phyloP scores from a whole-genome alignment of 2,113 vertebrate species.

The Campylorhamphus procurvoides region DNA sequence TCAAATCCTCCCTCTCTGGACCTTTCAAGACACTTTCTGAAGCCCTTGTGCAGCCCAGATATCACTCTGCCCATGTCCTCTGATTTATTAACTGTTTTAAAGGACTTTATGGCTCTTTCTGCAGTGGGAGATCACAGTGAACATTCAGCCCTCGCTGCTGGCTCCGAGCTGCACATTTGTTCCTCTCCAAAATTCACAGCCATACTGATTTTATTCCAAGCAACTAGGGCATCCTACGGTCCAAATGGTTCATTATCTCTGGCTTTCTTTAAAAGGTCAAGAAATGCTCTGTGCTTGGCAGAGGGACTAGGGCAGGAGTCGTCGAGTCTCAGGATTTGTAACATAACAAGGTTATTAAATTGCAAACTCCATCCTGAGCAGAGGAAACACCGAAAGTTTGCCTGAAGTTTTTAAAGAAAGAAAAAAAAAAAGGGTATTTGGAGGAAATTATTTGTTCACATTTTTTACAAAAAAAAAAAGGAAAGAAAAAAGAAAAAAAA shows the following conservation, averaged over 20 bases:
- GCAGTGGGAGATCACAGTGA: background rate
- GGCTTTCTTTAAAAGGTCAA: constrained; percentile 61
- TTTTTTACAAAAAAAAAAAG: background rate
- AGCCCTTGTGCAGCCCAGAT: background rate
- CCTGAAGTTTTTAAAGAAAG: background rate
- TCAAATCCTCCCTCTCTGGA: background rate
- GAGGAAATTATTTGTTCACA: background rate
- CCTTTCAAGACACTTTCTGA: background rate
- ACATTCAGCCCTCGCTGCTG: background rate
- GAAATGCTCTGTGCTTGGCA: constrained; percentile 42
- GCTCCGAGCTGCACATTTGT: background rate
- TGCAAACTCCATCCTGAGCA: background rate
- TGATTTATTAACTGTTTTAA: constrained; percentile 48
- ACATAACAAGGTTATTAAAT: background rate
- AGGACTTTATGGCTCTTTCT: background rate
- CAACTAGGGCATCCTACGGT: background rate
- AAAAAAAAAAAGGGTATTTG: background rate
- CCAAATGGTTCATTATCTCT: constrained; percentile 44
- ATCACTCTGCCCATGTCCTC: background rate
- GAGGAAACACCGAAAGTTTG: background rate
- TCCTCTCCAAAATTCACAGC: constrained; percentile 54
- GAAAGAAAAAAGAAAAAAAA: background rate
- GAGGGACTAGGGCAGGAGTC: background rate
- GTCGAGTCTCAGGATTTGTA: background rate
- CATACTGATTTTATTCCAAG: constrained; percentile 13